A percentile compares a stretch with the other conserved stretches of the same genome.
Evolutionary conservation across 30 jellyfish, hydroid and myxozoan genomes (phyloP).

Genomic region (Catostylus mosaicus): DNA sequence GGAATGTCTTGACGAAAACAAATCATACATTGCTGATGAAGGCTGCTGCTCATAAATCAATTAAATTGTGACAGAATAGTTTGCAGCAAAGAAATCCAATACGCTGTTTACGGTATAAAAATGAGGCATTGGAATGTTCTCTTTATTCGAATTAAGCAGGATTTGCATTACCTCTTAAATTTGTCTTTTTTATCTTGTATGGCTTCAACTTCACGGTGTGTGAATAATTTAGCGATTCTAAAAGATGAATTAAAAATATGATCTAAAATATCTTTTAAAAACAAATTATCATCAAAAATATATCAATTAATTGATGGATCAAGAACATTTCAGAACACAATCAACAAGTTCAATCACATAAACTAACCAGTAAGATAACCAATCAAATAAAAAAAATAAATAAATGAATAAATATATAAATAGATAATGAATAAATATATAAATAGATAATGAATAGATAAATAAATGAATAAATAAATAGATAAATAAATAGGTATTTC

Average conservation of each 20-base stretch:
- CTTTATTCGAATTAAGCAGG: not conserved
- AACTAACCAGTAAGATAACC: not conserved
- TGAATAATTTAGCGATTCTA: constrained; percentile 78
- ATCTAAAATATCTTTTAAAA: not conserved
- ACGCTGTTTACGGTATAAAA: not conserved
- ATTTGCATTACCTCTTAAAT: constrained; percentile 71
- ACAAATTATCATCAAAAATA: not conserved
- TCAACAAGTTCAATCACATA: too few species aligned
- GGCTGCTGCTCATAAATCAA: not conserved
- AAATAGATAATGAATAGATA: too few species aligned
- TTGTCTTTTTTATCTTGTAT: constrained; percentile 83
- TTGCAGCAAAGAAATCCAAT: not conserved
- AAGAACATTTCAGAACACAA: too few species aligned
- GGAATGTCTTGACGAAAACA: not conserved
- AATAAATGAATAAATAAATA: too few species aligned
- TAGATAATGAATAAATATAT: too few species aligned
- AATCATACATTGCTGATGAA: not conserved
- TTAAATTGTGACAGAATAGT: not conserved
- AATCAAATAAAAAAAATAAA: not conserved
- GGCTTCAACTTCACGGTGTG: constrained; percentile 74
- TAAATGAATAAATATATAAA: too few species aligned
- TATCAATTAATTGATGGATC: too few species aligned
- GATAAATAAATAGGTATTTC: too few species aligned
- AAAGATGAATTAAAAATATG: too few species aligned
- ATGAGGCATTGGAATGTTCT: not conserved